Evolutionary conservation across 2,888 invertebrate species (phyloP), one percentile per base, ranked within the genome.

Genomic region (Scaptomyza flava): DNA sequence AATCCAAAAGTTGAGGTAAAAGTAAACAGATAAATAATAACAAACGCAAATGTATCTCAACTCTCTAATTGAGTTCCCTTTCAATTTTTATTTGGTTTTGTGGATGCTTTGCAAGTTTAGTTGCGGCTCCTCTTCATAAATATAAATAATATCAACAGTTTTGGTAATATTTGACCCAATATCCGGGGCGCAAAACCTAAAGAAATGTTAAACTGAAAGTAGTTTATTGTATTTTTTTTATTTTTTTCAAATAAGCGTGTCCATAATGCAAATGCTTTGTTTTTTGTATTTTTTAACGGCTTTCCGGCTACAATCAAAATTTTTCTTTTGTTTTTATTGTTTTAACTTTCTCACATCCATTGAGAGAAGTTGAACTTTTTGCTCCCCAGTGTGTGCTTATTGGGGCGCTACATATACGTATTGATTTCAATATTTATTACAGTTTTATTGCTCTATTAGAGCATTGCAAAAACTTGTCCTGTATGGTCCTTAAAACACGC

Each of bases 361-460:
- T 30, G 36, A 41, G 53, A 41, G 11, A 38, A 38, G 58, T 38
- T 31, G n/a, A 45, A 46, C 14, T 61, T n/a, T 23, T 42, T 43
- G 53, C 56, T 8, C 51, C 34, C 45, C 30, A 41, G 41, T 41
- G 33, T 47, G 33, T 43, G 56, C 42, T 71, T 58, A 56, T 34
- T 53, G 34, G 48, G 48, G 34, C 31, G 34, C 17, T 50, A 34
- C 34, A 62, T 52, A 41, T 14, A 14, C 2, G 7, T 14, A 8
- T 14, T 8, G 12, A 12, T 50, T 59, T 27, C 63, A 30, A 69
- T 72, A 78, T 84, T 74, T 81, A 78, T 72, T 54, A 68, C 42
- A 8, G 65, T 70, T 84, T 81, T 84, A 81, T 78, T 72, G 63
- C 72, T 84, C 64, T 72, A 81, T 87, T 87, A 72, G 70, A 75